These are phyloP conservation scores for Puntigrus tetrazona DNA, from an alignment of 2,113 vertebrate species.

Conservation along the genomic window DNA sequence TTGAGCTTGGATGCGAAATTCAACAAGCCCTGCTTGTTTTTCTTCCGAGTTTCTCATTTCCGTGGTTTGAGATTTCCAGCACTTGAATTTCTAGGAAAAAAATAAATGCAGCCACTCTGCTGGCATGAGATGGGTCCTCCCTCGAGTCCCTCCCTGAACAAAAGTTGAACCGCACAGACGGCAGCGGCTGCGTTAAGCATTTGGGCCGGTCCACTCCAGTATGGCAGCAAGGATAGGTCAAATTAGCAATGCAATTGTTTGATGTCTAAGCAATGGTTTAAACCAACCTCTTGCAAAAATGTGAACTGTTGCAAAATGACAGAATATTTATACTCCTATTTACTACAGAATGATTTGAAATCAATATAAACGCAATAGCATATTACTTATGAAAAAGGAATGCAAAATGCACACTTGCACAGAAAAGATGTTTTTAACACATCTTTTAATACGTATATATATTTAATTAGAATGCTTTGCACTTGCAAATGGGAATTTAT, in stretches of 20 bases:
- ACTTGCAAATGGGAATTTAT: constrained; percentile 67
- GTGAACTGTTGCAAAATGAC: constrained; percentile 78
- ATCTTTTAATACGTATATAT: constrained; percentile 64
- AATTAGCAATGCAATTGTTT: constrained; percentile 6
- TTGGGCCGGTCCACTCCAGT: constrained; percentile 52
- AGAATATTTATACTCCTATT: constrained; percentile 79
- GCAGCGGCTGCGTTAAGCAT: constrained; percentile 35
- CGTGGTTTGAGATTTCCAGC: not conserved
- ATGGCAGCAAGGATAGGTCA: constrained; percentile 51
- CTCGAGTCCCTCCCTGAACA: not conserved
- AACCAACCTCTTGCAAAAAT: constrained; percentile 78
- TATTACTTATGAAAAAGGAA: constrained; percentile 81
- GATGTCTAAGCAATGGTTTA: constrained; percentile 64
- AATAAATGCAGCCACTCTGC: constrained; percentile 1
- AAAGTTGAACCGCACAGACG: not conserved
- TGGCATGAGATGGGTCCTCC: not conserved
- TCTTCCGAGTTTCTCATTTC: not conserved
- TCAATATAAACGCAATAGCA: constrained; percentile 78
- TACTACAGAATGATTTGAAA: constrained; percentile 80
- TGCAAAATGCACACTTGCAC: constrained; percentile 82
- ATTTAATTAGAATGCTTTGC: constrained; percentile 85
- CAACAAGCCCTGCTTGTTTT: not conserved
- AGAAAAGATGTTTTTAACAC: constrained; percentile 81
- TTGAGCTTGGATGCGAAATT: not conserved
- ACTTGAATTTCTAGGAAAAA: not conserved